Percentiles rank a stretch among this genome's conserved stretches.
phyloP scores from a whole-genome alignment of 2,797 vertebrate species.

The Galago senegalensis region DNA sequence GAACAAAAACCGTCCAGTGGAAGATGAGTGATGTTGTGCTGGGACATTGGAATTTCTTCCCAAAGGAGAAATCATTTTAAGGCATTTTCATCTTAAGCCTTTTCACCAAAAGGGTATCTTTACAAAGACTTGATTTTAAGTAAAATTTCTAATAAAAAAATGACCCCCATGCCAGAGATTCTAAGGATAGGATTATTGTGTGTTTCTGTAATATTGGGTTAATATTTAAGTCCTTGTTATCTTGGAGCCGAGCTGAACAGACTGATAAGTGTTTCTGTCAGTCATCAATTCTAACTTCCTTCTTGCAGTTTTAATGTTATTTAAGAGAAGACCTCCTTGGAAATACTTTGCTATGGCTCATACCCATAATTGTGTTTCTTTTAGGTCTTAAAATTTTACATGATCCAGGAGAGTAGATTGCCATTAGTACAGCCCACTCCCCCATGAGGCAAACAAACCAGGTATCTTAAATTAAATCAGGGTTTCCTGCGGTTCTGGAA shows the following conservation, averaged over 20 bases:
- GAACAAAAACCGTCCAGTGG: background rate
- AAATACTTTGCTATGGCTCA: conserved; percentile 15
- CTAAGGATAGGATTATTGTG: background rate
- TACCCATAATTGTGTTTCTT: conserved; percentile 50
- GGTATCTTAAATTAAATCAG: conserved; percentile 79
- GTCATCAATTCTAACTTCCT: background rate
- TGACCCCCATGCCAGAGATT: background rate
- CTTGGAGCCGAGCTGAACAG: background rate
- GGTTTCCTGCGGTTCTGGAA: conserved; percentile 73
- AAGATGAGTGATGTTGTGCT: background rate
- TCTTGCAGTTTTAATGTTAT: conserved; percentile 13
- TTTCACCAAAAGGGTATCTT: background rate
- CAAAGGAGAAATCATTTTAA: background rate
- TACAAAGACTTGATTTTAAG: conserved; percentile 33
- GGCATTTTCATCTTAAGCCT: background rate
- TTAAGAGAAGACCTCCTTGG: conserved; percentile 35
- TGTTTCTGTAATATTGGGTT: background rate
- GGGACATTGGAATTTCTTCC: background rate
- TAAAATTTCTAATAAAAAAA: conserved; percentile 38
- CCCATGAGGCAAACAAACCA: conserved; percentile 59
- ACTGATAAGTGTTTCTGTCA: background rate
- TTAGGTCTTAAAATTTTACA: conserved; percentile 65
- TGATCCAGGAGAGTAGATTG: conserved; percentile 31
- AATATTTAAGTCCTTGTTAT: conserved; percentile 26
- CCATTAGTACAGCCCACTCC: background rate